These are phyloP conservation scores for Urophycis tenuis DNA, from an alignment of 2,797 vertebrate species.

Conservation along the genomic window DNA sequence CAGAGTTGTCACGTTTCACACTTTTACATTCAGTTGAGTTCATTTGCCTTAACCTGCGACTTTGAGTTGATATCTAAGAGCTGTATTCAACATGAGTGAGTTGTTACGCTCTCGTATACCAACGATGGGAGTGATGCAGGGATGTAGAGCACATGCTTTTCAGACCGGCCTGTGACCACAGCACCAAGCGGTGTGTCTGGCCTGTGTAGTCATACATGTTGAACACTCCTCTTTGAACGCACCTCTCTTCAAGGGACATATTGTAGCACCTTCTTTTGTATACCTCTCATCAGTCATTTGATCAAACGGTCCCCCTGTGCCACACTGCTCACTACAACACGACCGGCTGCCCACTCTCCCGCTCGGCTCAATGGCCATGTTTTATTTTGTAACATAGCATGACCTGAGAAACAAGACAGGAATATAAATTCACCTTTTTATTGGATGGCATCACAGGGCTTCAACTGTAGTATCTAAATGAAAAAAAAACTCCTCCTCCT, in stretches of 20 bases:
- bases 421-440: constrained; percentile 52
- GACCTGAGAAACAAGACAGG: constrained; percentile 65
- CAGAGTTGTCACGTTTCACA: constrained; percentile 42
- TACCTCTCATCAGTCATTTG: constrained; percentile 48
- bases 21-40: constrained; percentile 62
- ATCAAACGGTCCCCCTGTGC: constrained; percentile 27
- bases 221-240: constrained; percentile 50
- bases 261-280: constrained; percentile 47
- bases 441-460: constrained; percentile 39
- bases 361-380: constrained; percentile 6
- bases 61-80: constrained; percentile 42
- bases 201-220: constrained; percentile 59
- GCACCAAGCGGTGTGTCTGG: constrained; percentile 48
- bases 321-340: neutral
- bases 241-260: constrained; percentile 40
- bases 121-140: neutral
- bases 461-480: constrained; percentile 32
- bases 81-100: constrained; percentile 52
- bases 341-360: constrained; percentile 3
- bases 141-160: neutral
- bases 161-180: neutral
- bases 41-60: constrained; percentile 42
- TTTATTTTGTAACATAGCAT: constrained; percentile 44
- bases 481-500: constrained; percentile 23
- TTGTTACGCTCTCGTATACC: constrained; percentile 31